These are phyloP conservation scores for Serranus cabrilla DNA, from an alignment of 2,797 vertebrate genomes.

Conservation along the genomic window DNA sequence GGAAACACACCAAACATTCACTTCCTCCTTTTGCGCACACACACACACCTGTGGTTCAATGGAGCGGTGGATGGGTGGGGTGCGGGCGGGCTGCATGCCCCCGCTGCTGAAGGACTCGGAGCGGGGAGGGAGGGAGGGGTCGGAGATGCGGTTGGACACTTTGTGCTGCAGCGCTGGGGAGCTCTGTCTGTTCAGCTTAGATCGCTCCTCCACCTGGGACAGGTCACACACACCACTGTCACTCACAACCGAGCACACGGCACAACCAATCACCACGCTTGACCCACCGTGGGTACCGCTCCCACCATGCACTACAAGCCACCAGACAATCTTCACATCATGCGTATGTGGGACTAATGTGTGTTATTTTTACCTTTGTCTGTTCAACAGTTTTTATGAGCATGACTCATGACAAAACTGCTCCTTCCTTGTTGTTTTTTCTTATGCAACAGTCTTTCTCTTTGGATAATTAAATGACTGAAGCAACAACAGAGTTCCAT, in stretches of 20 bases:
- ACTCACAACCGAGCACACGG: constrained; percentile 54
- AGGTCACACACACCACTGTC: constrained; percentile 73
- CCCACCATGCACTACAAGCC: constrained; percentile 42
- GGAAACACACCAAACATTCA: constrained; percentile 7
- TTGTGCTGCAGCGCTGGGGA: constrained; percentile 96
- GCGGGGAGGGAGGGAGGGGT: constrained; percentile 94
- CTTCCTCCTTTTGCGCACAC: constrained; percentile 14
- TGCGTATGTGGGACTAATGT: background rate
- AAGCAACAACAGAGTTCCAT: constrained; percentile 2
- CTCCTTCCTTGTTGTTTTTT: background rate
- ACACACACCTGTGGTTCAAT: constrained; percentile 93
- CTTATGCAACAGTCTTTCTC: background rate
- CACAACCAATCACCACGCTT: constrained; percentile 44
- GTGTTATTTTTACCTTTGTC: background rate
- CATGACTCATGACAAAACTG: background rate
- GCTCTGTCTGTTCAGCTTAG: constrained; percentile 96
- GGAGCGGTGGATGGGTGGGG: constrained; percentile 92
- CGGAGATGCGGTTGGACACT: constrained; percentile 94
- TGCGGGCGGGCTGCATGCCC: constrained; percentile 91
- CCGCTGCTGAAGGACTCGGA: constrained; percentile 97
- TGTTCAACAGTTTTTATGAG: background rate
- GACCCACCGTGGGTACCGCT: background rate
- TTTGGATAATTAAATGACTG: fast-evolving
- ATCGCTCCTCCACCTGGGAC: constrained; percentile 95
- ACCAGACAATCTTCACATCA: constrained; percentile 42